Evolutionary conservation across 2,797 vertebrate species (phyloP).

Genomic region (Lutjanus argentimaculatus): DNA sequence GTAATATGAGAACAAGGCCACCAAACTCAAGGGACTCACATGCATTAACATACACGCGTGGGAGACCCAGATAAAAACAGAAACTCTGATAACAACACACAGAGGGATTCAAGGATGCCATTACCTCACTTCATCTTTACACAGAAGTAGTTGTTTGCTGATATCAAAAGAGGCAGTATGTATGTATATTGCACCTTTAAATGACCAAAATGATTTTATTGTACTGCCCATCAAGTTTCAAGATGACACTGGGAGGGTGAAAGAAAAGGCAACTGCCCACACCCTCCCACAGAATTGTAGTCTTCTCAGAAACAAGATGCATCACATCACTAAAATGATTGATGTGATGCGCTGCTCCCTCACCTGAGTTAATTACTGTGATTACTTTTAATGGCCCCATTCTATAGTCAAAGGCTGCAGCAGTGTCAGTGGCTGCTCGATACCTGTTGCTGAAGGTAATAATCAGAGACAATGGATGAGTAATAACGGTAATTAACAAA

Average conservation of each 20-base stretch:
- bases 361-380: constrained; percentile 45
- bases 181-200: too few species aligned
- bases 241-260: neutral
- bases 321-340: neutral
- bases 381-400: constrained; percentile 49
- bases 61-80: too few species aligned
- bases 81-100: too few species aligned
- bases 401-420: constrained; percentile 41
- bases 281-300: neutral
- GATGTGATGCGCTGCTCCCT: constrained; percentile 9
- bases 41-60: too few species aligned
- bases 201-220: neutral
- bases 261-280: neutral
- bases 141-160: too few species aligned
- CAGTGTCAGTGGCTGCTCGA: constrained; percentile 18
- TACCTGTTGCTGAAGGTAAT: constrained; percentile 55
- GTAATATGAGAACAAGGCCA: too few species aligned
- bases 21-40: too few species aligned
- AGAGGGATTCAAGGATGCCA: too few species aligned
- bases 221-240: neutral
- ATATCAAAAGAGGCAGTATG: too few species aligned
- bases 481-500: constrained; percentile 55
- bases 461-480: constrained; percentile 43
- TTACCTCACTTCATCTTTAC: too few species aligned
- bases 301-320: neutral